Evolutionary conservation across 2,113 vertebrate species (phyloP).

Genomic region (Scophthalmus maximus): DNA sequence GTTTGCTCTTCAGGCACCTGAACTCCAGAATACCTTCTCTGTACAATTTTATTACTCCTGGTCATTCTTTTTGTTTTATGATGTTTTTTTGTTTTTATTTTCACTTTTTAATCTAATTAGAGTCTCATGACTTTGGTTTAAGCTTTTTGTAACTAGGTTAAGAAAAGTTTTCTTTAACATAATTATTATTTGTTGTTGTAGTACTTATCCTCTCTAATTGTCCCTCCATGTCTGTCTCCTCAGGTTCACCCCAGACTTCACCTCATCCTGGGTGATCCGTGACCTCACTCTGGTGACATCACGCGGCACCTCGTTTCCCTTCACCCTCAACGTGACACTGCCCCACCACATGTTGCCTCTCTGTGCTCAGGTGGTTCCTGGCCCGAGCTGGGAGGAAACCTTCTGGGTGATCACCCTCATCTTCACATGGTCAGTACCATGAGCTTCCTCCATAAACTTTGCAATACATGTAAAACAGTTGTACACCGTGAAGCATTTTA

Average conservation of each 20-base stretch:
- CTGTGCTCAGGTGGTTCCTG: constrained; percentile 95
- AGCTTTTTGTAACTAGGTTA: too few relatives aligned
- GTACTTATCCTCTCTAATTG: not conserved
- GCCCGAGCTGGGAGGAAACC: constrained; percentile 96
- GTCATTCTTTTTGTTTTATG: too few relatives aligned
- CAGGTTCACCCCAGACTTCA: constrained; percentile 99
- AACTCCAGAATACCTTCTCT: too few relatives aligned
- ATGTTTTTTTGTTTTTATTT: too few relatives aligned
- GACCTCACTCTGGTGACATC: constrained; percentile 91
- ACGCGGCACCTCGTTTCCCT: constrained; percentile 89
- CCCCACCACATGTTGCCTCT: constrained; percentile 95
- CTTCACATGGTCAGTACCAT: constrained; percentile 88
- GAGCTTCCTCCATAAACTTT: not conserved
- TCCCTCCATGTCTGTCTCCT: not conserved
- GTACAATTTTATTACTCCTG: too few relatives aligned
- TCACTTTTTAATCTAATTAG: too few relatives aligned
- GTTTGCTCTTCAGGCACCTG: too few relatives aligned
- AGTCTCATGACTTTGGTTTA: too few relatives aligned
- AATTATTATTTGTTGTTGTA: not conserved
- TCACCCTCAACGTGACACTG: constrained; percentile 95
- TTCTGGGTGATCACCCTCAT: constrained; percentile 96
- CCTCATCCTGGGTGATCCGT: constrained; percentile 97
- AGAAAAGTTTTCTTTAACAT: too few relatives aligned
- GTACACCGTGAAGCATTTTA: not conserved
- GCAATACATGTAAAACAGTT: too few relatives aligned